A percentile compares a stretch with the other conserved stretches of the same genome.
Conservation (phyloP, 1,140 invertebrate species). For the Diuraphis noxia region DNA sequence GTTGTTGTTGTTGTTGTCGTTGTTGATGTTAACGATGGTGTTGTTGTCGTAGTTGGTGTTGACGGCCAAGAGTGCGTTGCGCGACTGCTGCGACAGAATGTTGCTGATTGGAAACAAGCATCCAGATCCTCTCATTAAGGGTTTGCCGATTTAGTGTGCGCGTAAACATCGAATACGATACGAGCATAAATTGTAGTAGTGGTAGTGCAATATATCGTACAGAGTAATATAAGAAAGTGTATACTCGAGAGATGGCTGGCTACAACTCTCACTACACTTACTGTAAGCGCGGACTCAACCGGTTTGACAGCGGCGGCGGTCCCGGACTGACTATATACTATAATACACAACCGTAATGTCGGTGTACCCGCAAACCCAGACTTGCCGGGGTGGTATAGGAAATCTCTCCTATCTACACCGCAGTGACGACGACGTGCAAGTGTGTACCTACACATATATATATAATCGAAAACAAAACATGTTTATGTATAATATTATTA, state of each 20-base stretch:
- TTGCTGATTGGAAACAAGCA: not conserved
- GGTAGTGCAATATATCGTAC: not conserved
- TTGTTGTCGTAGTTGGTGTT: not conserved
- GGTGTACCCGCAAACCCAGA: not conserved
- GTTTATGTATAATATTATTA: conserved; percentile 26
- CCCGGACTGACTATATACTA: not conserved
- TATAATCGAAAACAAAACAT: conserved; percentile 37
- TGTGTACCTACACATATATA: not conserved
- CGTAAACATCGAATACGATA: not conserved
- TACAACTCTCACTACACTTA: conserved; percentile 21
- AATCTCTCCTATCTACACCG: conserved; percentile 28
- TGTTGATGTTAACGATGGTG: not conserved
- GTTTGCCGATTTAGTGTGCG: not conserved
- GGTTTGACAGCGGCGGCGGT: not conserved
- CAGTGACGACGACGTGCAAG: not conserved
- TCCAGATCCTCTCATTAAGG: not conserved
- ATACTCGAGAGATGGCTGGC: not conserved
- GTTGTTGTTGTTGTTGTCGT: not conserved
- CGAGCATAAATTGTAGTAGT: not conserved
- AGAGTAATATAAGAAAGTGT: conserved; percentile 30
- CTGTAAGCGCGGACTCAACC: not conserved
- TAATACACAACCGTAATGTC: not conserved
- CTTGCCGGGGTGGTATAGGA: conserved; percentile 34
- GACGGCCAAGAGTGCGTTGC: not conserved
- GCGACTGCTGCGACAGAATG: not conserved